Percentiles rank a stretch among this genome's conserved stretches.
These are phyloP conservation scores for Leucophenga varia DNA, from an alignment of 1,140 invertebrate genomes.

Conservation along the genomic window DNA sequence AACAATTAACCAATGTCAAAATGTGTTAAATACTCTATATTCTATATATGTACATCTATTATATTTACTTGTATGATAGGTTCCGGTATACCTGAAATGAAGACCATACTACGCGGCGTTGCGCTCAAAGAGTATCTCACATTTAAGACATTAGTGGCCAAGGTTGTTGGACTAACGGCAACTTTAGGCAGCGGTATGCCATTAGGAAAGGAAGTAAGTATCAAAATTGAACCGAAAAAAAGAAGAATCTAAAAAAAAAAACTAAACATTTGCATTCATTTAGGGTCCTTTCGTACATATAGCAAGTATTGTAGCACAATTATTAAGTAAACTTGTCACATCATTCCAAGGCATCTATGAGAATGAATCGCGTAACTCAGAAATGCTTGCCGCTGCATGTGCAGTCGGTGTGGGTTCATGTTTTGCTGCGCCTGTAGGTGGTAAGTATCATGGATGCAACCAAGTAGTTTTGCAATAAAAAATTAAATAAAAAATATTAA, in stretches of 20 bases:
- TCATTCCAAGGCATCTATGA: constrained; percentile 93
- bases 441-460: constrained; percentile 60
- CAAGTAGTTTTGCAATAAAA: too few species aligned
- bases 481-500: constrained; percentile 5
- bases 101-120: constrained; percentile 95
- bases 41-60: constrained; percentile 13
- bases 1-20: too few species aligned
- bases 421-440: constrained; percentile 94
- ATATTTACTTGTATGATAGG: constrained; percentile 63
- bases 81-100: constrained; percentile 99
- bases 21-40: too few species aligned
- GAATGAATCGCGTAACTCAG: constrained; percentile 90
- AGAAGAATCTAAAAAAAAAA: too few species aligned
- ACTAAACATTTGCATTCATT: background rate
- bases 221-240: constrained; percentile 47
- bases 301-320: constrained; percentile 90
- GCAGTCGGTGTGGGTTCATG: constrained; percentile 95
- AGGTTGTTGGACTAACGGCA: constrained; percentile 92
- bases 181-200: constrained; percentile 95
- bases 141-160: constrained; percentile 91
- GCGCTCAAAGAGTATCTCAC: constrained; percentile 97
- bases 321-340: constrained; percentile 89
- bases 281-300: constrained; percentile 96
- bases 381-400: constrained; percentile 95
- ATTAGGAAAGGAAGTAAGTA: constrained; percentile 90